Evolutionary conservation across 2,888 invertebrate species (phyloP).

Genomic region (Argyresthia goedartella): DNA sequence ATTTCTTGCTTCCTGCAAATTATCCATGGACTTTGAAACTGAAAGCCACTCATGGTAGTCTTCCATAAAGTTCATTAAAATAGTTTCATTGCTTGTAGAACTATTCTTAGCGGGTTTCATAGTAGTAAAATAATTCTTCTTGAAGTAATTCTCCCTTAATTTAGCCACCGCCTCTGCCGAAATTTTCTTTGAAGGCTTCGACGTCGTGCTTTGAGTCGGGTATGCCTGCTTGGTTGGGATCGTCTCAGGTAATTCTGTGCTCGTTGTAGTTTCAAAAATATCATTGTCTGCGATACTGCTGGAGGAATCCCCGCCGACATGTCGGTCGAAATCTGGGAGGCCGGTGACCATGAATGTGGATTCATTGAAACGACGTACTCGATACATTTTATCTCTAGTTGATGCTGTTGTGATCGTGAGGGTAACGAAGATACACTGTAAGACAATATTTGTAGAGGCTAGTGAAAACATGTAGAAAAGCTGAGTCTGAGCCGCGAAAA

Average conservation of each 20-base stretch:
- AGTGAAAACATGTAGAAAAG: too few relatives aligned
- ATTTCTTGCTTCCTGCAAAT: too few relatives aligned
- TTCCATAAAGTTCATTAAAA: too few relatives aligned
- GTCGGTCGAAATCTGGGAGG: background rate
- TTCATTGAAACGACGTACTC: background rate
- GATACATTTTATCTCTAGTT: background rate
- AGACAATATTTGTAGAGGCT: too few relatives aligned
- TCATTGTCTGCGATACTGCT: background rate
- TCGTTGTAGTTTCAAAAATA: background rate
- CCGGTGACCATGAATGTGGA: background rate
- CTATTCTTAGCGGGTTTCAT: too few relatives aligned
- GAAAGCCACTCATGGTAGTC: too few relatives aligned
- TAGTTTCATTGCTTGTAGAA: too few relatives aligned
- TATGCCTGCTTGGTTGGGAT: conserved; percentile 10
- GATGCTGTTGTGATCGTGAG: background rate
- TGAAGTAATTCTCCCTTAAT: conserved; percentile 45
- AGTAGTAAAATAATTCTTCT: conserved; percentile 28
- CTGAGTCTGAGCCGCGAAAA: too few relatives aligned
- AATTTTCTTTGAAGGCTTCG: background rate
- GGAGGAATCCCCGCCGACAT: background rate
- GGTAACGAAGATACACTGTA: background rate
- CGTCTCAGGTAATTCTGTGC: background rate
- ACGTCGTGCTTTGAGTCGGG: too few relatives aligned
- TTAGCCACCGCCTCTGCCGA: conserved; percentile 12
- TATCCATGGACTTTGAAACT: too few relatives aligned